Percentiles rank a stretch among this genome's conserved stretches.
Conservation (phyloP, 2,113 vertebrate genomes). For the Pseudorhombus dupliciocellatus region DNA sequence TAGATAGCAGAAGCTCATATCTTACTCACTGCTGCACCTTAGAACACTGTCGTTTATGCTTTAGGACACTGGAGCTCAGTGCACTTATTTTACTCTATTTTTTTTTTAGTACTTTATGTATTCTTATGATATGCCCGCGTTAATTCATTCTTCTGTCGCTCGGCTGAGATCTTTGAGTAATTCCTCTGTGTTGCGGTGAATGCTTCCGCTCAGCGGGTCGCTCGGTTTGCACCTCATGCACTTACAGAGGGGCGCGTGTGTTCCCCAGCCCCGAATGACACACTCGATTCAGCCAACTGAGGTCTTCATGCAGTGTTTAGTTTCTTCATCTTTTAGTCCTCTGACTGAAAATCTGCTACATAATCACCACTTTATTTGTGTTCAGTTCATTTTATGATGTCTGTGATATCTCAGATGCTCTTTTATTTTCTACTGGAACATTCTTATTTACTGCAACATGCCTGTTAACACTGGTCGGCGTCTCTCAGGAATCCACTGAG, state of each 20-base stretch:
- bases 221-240: slow-evolving; percentile 71
- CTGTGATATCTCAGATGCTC: slow-evolving; percentile 14
- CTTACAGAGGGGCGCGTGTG: slow-evolving; percentile 40
- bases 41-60: slow-evolving; percentile 53
- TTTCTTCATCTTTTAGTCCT: slow-evolving; percentile 24
- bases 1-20: slow-evolving; percentile 54
- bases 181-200: slow-evolving; percentile 20
- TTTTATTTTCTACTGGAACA: slow-evolving; percentile 47
- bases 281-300: slow-evolving; percentile 61
- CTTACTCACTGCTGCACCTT: slow-evolving; percentile 72
- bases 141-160: slow-evolving; percentile 33
- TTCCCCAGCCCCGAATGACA: slow-evolving; percentile 32
- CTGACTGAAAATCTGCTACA: slow-evolving; percentile 9
- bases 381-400: slow-evolving; percentile 24
- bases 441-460: slow-evolving; percentile 35
- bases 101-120: slow-evolving; percentile 35
- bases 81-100: slow-evolving; percentile 28
- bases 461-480: slow-evolving; percentile 31
- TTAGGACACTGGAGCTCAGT: slow-evolving; percentile 59
- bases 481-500: slow-evolving; percentile 31
- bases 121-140: slow-evolving; percentile 14
- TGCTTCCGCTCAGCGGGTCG: slow-evolving; percentile 36
- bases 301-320: slow-evolving; percentile 47
- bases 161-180: slow-evolving; percentile 36
- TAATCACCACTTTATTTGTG: slow-evolving; percentile 9